Evolutionary conservation across 2,888 invertebrate genomes (phyloP).

Genomic region (Ramazzottius varieornatus): DNA sequence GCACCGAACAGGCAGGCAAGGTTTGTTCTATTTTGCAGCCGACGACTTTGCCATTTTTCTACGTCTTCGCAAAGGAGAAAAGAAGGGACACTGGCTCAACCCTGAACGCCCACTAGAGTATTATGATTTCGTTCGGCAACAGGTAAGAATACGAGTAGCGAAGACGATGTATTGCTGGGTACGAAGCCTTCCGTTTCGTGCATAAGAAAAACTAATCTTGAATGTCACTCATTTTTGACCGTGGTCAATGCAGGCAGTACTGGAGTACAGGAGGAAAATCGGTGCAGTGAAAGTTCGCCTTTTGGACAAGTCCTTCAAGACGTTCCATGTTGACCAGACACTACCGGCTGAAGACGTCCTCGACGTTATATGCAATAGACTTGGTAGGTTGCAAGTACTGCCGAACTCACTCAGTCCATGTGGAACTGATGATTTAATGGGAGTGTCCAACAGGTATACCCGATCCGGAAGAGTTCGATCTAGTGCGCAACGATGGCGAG

Average conservation of each 20-base stretch:
- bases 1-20: too few relatives aligned
- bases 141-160: not conserved
- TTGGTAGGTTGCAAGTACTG: constrained; percentile 16
- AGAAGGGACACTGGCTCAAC: not conserved
- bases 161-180: not conserved
- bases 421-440: not conserved
- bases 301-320: constrained; percentile 27
- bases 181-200: too few relatives aligned
- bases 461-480: constrained; percentile 29
- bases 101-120: not conserved
- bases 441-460: too few relatives aligned
- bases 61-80: not conserved
- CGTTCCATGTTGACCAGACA: constrained; percentile 27
- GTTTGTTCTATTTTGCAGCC: not conserved
- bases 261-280: constrained; percentile 26
- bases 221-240: too few relatives aligned
- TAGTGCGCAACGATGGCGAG: constrained; percentile 23
- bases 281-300: constrained; percentile 25
- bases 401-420: not conserved
- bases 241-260: constrained; percentile 23
- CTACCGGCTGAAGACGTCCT: constrained; percentile 27
- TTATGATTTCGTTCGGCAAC: not conserved
- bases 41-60: not conserved
- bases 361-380: constrained; percentile 27
- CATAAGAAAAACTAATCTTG: too few relatives aligned